phyloP scores from a whole-genome alignment of 2,888 invertebrate genomes.

The Clostera curtula region DNA sequence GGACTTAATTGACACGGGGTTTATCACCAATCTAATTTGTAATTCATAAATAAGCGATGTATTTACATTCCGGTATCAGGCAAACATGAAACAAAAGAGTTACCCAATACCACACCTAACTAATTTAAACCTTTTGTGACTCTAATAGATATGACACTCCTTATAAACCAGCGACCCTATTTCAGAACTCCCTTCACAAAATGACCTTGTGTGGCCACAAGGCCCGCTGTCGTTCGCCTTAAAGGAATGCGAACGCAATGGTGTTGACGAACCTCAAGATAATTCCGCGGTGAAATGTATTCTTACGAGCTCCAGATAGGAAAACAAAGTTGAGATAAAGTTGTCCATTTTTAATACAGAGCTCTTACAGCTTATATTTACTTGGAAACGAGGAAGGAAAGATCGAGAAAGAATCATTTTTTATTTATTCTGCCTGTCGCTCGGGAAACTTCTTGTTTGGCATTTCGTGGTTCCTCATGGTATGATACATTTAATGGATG shows the following conservation, averaged over 20 bases:
- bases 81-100: not conserved
- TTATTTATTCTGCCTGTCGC: no score
- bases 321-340: not conserved
- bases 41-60: no score
- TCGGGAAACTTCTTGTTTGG: no score
- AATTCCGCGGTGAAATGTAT: constrained; percentile 25
- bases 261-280: constrained; percentile 44
- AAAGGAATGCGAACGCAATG: constrained; percentile 61
- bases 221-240: constrained; percentile 55
- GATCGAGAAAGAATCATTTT: no score
- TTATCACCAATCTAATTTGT: no score
- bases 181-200: constrained; percentile 54
- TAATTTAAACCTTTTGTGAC: constrained; percentile 7
- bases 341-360: not conserved
- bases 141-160: constrained; percentile 16
- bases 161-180: constrained; percentile 28
- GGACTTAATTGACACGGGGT: no score
- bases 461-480: no score
- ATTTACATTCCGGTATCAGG: no score
- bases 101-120: constrained; percentile 4
- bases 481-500: no score
- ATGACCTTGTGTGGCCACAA: constrained; percentile 60
- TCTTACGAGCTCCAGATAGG: constrained; percentile 2
- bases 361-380: no score
- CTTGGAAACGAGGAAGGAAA: no score